These are phyloP conservation scores for Ophion ventricosus DNA, from an alignment of 2,888 invertebrate genomes.

Conservation along the genomic window DNA sequence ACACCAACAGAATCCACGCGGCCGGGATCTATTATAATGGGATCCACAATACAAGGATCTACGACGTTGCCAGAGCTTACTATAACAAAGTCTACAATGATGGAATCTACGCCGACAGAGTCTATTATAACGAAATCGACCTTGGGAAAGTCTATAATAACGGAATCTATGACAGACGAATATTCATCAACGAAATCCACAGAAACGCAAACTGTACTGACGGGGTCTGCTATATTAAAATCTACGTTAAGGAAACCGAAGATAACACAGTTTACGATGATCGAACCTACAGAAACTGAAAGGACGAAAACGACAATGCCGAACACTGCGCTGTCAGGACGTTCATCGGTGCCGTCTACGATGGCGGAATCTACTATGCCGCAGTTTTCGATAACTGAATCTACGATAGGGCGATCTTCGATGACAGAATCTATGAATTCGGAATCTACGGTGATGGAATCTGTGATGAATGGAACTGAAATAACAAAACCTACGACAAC, in stretches of 20 bases:
- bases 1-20: conserved; percentile 61
- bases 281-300: not conserved
- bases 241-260: not conserved
- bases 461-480: not conserved
- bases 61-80: conserved; percentile 63
- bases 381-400: conserved; percentile 22
- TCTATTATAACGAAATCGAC: conserved; percentile 5
- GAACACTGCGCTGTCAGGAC: not conserved
- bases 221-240: not conserved
- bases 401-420: conserved; percentile 55
- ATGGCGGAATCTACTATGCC: not conserved
- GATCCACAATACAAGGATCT: not conserved
- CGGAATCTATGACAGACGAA: not conserved
- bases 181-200: not conserved
- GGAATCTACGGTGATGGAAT: not conserved
- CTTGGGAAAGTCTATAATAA: conserved; percentile 14
- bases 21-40: conserved; percentile 18
- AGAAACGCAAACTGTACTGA: conserved; percentile 18
- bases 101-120: conserved; percentile 13
- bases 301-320: not conserved
- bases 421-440: not conserved
- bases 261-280: not conserved
- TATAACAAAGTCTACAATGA: conserved; percentile 48
- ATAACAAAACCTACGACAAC: not conserved
- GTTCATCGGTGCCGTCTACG: not conserved